phyloP scores from a whole-genome alignment of 2,888 invertebrate genomes.

The Pecten maximus region DNA sequence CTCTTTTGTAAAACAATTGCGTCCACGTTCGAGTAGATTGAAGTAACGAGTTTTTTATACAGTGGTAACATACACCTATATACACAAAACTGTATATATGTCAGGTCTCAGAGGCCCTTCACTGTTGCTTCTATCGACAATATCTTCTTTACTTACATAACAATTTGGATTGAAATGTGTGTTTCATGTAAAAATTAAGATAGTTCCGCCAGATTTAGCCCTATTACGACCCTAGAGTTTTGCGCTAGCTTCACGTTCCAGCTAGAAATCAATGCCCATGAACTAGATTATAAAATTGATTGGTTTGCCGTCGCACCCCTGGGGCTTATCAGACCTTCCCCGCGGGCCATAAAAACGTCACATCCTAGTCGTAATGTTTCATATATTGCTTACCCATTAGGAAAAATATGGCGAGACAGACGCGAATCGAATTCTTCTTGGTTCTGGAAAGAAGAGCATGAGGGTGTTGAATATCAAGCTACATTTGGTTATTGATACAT shows the following conservation, averaged over 20 bases:
- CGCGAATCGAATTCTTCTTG: background rate
- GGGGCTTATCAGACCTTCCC: conserved; percentile 7
- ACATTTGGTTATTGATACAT: too few species aligned
- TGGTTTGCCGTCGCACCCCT: background rate
- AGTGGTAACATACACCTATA: background rate
- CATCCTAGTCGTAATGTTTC: background rate
- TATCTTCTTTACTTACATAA: background rate
- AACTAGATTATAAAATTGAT: conserved; percentile 11
- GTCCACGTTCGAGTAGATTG: background rate
- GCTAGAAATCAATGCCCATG: background rate
- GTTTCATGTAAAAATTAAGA: background rate
- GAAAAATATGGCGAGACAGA: background rate
- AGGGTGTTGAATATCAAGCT: too few species aligned
- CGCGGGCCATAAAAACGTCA: background rate
- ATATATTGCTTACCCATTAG: background rate
- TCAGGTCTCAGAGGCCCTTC: background rate
- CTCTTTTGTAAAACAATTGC: too few species aligned
- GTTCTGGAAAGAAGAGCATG: too few species aligned
- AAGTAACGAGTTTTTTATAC: background rate
- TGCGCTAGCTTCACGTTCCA: background rate
- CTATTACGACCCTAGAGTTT: background rate
- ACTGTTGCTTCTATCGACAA: background rate
- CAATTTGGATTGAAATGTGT: background rate
- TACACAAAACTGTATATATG: background rate
- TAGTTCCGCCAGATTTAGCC: background rate